Evolutionary conservation across 1,140 invertebrate genomes (phyloP), one percentile per base, ranked within the genome.

Genomic region (Pseudoatta argentina): DNA sequence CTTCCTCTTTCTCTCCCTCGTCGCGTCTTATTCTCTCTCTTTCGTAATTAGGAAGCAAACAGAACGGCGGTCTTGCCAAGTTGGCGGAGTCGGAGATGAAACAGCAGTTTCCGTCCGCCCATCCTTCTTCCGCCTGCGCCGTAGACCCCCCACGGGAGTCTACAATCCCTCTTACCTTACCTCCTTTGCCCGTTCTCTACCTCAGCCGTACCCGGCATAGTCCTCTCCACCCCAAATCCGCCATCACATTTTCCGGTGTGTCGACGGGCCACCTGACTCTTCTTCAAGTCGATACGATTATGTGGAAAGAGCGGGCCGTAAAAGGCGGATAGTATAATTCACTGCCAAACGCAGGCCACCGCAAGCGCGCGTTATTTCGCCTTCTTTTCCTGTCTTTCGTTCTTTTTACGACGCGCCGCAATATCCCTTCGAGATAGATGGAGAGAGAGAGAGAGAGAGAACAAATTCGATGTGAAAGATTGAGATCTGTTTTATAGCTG

Each of bases 21-120:
- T 48, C 55, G 69, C 69, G 83, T 87, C 86, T 86, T 89, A 90
- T 90, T 91, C 91, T 81, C 88, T 91, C 87, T 89, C 85, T 82
- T 89, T 87, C 87, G 91, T 93, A 93, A 93, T 93, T 93, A 93
- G 92, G 92, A 90, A 93, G 92, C 92, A 93, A 92, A 92, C 92
- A 93, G 92, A 87, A 67, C 87, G 90, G 89, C 83, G 87, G 90
- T 92, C 92, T 92, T 92, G 92, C 92, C 92, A 93, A 93, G 88
- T 92, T 93, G 92, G 92, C 92, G 90, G 75, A 92, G 88, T 92
- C 90, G 69, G 90, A 89, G 92, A 93, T 93, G 92, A 93, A 92
- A 92, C 92, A 92, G 92, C 91, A 93, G 92, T 93, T 93, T 92
- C 91, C 91, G 81, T 86, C 91, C 83, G 66, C 69, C 78, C 88